phyloP scores from a whole-genome alignment of 2,888 invertebrate genomes.

The Tryphoninae sp. region DNA sequence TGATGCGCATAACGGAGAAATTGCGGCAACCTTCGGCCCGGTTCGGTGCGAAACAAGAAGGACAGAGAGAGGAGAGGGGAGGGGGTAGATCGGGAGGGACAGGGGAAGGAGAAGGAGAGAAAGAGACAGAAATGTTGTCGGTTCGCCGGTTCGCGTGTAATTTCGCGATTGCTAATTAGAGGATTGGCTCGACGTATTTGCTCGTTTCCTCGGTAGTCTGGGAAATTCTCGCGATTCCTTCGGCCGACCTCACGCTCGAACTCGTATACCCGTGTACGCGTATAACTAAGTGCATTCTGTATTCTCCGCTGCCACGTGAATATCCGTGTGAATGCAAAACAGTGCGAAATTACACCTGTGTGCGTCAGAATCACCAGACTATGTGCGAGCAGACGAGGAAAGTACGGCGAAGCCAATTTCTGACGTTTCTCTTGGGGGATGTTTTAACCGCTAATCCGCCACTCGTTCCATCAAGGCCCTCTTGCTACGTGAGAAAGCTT shows the following conservation, averaged over 20 bases:
- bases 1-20: constrained; percentile 29
- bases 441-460: constrained; percentile 30
- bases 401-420: constrained; percentile 9
- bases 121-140: constrained; percentile 19
- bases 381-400: not conserved
- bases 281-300: not conserved
- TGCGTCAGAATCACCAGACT: constrained; percentile 4
- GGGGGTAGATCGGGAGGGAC: not conserved
- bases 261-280: not conserved
- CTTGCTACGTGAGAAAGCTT: not conserved
- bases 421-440: constrained; percentile 5
- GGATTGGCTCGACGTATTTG: constrained; percentile 51
- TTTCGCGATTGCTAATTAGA: constrained; percentile 65
- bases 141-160: constrained; percentile 50
- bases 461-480: not conserved
- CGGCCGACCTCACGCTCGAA: not conserved
- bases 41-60: not conserved
- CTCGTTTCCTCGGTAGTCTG: constrained; percentile 18
- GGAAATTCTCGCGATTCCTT: constrained; percentile 44
- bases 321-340: constrained; percentile 25
- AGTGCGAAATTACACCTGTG: constrained; percentile 35
- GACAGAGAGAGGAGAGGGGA: not conserved
- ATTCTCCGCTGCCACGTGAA: not conserved
- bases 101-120: not conserved
- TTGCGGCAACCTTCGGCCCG: constrained; percentile 17